Evolutionary conservation across 2,797 vertebrate species (phyloP).

Genomic region (Ciconia nigra): DNA sequence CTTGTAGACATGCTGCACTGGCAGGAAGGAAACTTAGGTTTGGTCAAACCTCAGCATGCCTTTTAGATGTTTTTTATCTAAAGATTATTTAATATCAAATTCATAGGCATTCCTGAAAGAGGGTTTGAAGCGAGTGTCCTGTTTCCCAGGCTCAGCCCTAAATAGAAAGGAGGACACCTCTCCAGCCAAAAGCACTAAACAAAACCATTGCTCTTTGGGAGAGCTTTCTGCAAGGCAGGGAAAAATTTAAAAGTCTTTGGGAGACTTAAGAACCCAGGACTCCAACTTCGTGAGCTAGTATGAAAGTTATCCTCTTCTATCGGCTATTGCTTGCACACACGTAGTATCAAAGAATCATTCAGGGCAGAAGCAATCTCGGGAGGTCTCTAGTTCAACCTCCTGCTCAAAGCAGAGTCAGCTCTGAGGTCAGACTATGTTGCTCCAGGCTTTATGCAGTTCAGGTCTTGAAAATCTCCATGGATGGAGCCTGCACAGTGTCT

Average conservation of each 20-base stretch:
- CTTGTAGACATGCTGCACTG: neutral
- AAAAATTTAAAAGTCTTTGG: neutral
- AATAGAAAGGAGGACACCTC: neutral
- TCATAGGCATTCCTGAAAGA: neutral
- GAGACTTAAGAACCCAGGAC: neutral
- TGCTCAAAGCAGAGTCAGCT: neutral
- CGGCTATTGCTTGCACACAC: neutral
- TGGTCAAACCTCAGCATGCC: neutral
- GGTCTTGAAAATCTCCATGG: neutral
- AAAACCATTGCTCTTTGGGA: neutral
- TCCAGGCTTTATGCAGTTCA: neutral
- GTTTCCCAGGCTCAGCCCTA: neutral
- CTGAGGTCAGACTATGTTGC: neutral
- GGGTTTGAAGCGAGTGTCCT: neutral
- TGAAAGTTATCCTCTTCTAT: neutral
- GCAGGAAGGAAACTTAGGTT: neutral
- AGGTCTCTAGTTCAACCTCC: neutral
- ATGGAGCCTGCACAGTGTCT: neutral
- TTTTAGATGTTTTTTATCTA: neutral
- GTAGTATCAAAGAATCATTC: neutral
- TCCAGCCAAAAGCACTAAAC: neutral
- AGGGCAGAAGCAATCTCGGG: neutral
- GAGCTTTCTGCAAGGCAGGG: neutral
- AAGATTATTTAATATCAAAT: neutral
- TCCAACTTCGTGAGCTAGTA: neutral